Evolutionary conservation across 2,888 invertebrate genomes (phyloP), one percentile per base, ranked within the genome.

Genomic region (Ophion slaviceki): DNA sequence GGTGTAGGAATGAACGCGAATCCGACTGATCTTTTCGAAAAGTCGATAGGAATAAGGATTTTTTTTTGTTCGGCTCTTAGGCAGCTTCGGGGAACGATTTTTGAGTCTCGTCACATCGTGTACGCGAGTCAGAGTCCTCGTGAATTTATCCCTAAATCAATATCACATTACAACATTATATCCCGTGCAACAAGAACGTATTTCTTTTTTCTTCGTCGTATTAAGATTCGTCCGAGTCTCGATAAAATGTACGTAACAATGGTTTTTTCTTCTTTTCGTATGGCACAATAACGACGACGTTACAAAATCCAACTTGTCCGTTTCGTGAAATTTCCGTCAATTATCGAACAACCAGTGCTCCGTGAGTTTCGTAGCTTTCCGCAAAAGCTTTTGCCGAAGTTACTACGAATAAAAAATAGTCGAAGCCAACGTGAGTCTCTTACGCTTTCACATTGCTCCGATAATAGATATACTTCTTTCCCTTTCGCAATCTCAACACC

Each of bases 271-370:
- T 45, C 66, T 61, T 64, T 57, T 61, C 79, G 57, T 77, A 85
- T 85, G 85, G 85, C 85, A 85, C 80, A 61, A 84, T 32, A 57
- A 68, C 68, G 82, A 77, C 81, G 67, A 71, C 72, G 20, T 61
- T 24, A 61, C 61, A 20, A 20, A 61, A 61, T 61, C 24, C 61
- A 20, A 72, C 70, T 78, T 67, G 20, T 76, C 45, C 28, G 32
- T 66, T 61, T 53, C 24, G 11, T 61, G 45, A 68, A 77, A 59
- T 76, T n/a, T 76, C 24, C 68, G 28, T 32, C 36, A 36, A 40
- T 66, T 40, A 47, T 53, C 24, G 28, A 20, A 53, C 20, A 45
- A 62, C 47, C 20, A 53, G 24, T 57, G 59, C 36, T 61, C 62
- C 53, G 24, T 57, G 32, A 68, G 36, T 80, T 28, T 45, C 20